These are phyloP conservation scores for Lomographa bimaculata DNA, from an alignment of 2,888 invertebrate species.

Conservation along the genomic window DNA sequence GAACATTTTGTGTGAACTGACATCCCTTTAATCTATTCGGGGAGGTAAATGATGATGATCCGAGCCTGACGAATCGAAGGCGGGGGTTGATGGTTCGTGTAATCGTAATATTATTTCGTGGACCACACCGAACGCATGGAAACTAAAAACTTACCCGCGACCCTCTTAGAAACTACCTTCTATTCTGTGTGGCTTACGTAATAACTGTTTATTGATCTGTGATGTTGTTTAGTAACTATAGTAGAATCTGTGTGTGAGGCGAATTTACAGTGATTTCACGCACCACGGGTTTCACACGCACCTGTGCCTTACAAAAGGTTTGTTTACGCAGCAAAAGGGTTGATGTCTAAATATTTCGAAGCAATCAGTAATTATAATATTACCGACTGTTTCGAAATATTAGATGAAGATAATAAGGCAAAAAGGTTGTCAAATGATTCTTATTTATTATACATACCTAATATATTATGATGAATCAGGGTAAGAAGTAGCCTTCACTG, in stretches of 20 bases:
- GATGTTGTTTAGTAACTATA: slow-evolving; percentile 6
- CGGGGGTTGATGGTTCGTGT: slow-evolving; percentile 76
- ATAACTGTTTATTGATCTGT: slow-evolving; percentile 2
- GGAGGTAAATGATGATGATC: slow-evolving; percentile 68
- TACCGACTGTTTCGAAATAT: no score
- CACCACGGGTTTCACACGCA: slow-evolving; percentile 75
- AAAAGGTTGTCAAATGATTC: no score
- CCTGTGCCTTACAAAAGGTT: slow-evolving; percentile 56
- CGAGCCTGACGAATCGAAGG: slow-evolving; percentile 68
- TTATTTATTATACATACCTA: no score
- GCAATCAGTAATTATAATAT: slow-evolving; percentile 22
- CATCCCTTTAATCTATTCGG: slow-evolving; percentile 29
- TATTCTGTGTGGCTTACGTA: slow-evolving; percentile 4
- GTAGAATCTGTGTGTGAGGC: slow-evolving; percentile 38
- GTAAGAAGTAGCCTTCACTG: no score
- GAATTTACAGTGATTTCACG: slow-evolving; percentile 80
- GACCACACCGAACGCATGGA: slow-evolving; percentile 71
- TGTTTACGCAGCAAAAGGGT: slow-evolving; percentile 60
- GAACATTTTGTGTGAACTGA: no score
- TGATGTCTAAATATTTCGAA: slow-evolving; percentile 40
- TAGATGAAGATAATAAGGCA: no score
- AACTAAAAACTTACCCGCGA: not conserved
- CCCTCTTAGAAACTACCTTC: not conserved
- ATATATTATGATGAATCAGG: no score
- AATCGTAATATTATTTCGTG: slow-evolving; percentile 68